Evolutionary conservation across 1,140 invertebrate genomes (phyloP), one percentile per base, ranked within the genome.

Genomic region (Prorops nasuta): DNA sequence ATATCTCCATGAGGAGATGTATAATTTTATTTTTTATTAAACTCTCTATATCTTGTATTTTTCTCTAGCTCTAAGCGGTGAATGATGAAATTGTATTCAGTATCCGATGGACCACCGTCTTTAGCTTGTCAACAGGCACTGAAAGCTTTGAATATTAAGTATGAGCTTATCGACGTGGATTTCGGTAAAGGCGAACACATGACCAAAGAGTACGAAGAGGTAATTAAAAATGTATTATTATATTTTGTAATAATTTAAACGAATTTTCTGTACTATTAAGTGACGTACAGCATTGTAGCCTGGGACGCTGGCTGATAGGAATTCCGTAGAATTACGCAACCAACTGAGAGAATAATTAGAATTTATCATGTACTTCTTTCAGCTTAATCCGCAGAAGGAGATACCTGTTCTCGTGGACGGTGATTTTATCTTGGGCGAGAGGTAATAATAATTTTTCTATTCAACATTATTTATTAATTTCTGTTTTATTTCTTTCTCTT

Each of bases 301-400:
- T n/a, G n/a, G n/a, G n/a, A n/a, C n/a, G n/a, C n/a, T n/a, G n/a
- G n/a, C n/a, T n/a, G n/a, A n/a, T n/a, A n/a, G n/a, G n/a, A n/a
- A n/a, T n/a, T n/a, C n/a, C n/a, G n/a, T n/a, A n/a, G n/a, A n/a
- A n/a, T n/a, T n/a, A n/a, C n/a, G n/a, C n/a, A n/a, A n/a, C n/a
- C n/a, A n/a, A n/a, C n/a, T n/a, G n/a, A n/a, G n/a, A n/a, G n/a
- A n/a, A n/a, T 45, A 44, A 14, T 43, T 38, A n/a, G n/a, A n/a
- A n/a, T n/a, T n/a, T n/a, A n/a, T n/a, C n/a, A n/a, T n/a, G n/a
- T 48, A 48, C 50, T 22, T 44, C 39, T 67, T 78, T 28, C 64
- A 89, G 87, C 79, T 86, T 72, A 89, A 89, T 78, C 87, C 87
- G 2, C 87, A 90, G 75, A 88, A 88, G 68, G 87, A 90, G 74